A percentile compares a stretch with the other conserved stretches of the same genome.
Evolutionary conservation across 1,140 invertebrate species (phyloP).

Genomic region (Leptonema lineaticorne): DNA sequence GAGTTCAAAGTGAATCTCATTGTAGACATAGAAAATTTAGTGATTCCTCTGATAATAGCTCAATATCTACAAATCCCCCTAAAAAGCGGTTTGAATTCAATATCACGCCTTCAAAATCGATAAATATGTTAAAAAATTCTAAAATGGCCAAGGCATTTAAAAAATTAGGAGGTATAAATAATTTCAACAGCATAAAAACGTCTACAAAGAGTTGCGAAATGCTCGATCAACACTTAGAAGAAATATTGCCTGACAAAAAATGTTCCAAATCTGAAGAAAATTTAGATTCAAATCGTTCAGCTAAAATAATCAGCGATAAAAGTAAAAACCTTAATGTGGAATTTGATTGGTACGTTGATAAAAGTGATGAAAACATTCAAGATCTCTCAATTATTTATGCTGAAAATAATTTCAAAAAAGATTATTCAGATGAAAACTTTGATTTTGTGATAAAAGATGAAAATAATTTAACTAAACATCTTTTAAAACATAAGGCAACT

Average conservation of each 20-base stretch:
- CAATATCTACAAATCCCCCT: background rate
- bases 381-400: constrained; percentile 35
- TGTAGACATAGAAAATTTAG: background rate
- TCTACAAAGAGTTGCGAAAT: constrained; percentile 36
- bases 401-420: constrained; percentile 32
- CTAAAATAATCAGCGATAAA: background rate
- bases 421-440: constrained; percentile 34
- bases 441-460: constrained; percentile 31
- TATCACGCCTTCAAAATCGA: constrained; percentile 30
- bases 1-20: constrained; percentile 37
- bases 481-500: constrained; percentile 29
- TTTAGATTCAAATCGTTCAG: background rate
- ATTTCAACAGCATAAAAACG: constrained; percentile 17
- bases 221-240: constrained; percentile 20
- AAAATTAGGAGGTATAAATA: constrained; percentile 18
- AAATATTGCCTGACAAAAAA: constrained; percentile 7
- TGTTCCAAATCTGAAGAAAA: constrained; percentile 38
- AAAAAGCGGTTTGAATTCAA: constrained; percentile 33
- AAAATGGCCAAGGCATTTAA: constrained; percentile 32
- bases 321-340: constrained; percentile 18
- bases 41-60: background rate
- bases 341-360: constrained; percentile 28
- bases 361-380: constrained; percentile 33
- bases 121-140: constrained; percentile 29
- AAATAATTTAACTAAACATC: constrained; percentile 19